Conservation (phyloP, 2,797 vertebrate genomes). For the Phoxinus dragarum region DNA sequence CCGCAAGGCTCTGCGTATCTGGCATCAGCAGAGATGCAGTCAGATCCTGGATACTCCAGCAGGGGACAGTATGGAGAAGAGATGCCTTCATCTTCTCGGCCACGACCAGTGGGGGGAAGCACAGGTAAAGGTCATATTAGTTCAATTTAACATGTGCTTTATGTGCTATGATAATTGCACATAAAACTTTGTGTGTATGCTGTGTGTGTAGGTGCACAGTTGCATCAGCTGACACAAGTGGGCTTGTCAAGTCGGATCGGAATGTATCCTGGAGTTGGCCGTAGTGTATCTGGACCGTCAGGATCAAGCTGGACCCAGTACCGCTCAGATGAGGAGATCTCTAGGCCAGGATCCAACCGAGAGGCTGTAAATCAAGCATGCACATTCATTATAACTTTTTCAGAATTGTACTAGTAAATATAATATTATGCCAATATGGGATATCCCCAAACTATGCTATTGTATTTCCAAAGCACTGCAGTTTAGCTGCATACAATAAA, state of each 20-base stretch:
- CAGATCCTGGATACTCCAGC: slow-evolving; percentile 82
- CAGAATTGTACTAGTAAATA: background rate
- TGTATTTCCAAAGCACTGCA: background rate
- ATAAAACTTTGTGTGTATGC: too few relatives aligned
- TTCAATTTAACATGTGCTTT: background rate
- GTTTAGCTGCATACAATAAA: background rate
- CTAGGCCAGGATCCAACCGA: slow-evolving; percentile 79
- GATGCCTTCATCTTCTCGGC: slow-evolving; percentile 86
- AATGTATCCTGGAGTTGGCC: slow-evolving; percentile 86
- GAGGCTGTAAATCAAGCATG: slow-evolving; percentile 85
- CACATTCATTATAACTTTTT: background rate
- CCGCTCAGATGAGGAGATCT: slow-evolving; percentile 85
- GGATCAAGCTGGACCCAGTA: slow-evolving; percentile 90
- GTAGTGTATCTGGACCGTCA: slow-evolving; percentile 87
- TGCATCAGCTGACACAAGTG: slow-evolving; percentile 96
- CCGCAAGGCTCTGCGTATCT: slow-evolving; percentile 82
- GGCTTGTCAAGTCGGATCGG: slow-evolving; percentile 92
- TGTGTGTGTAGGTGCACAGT: slow-evolving; percentile 85
- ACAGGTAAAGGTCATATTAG: slow-evolving; percentile 81
- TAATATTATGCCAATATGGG: background rate
- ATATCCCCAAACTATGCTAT: background rate
- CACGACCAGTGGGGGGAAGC: slow-evolving; percentile 92
- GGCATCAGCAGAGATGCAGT: slow-evolving; percentile 79
- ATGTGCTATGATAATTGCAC: background rate
- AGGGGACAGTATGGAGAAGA: slow-evolving; percentile 87